Percentiles rank a stretch among this genome's conserved stretches.
Conservation (phyloP, 2,113 vertebrate genomes). For the rabbit (Oryctolagus cuniculus) region mOryCun1.1 NC_091444.1:16666001-16666500, state of each 20-base stretch:
- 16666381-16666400: not conserved
- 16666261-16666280: conserved; percentile 26
- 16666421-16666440: not conserved
- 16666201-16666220: not conserved
- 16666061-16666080: not conserved
- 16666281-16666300: conserved; percentile 76
- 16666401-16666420: not conserved
- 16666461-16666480: not conserved
- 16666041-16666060: not conserved
- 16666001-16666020: not conserved
- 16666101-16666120: not conserved
- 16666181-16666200: not conserved
- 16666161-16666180: not conserved
- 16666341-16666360: not conserved
- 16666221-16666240: fast-evolving
- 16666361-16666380: not conserved
- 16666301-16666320: not conserved
- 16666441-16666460: not conserved
- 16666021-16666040: not conserved
- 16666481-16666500: conserved; percentile 17
- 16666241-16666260: fast-evolving
- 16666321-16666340: not conserved
- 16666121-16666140: not conserved
- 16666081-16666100: not conserved
- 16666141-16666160: not conserved